A percentile compares a stretch with the other conserved stretches of the same genome.
These are phyloP conservation scores for Dipus sagitta DNA, from an alignment of 2,797 vertebrate species.

Conservation along the genomic window DNA sequence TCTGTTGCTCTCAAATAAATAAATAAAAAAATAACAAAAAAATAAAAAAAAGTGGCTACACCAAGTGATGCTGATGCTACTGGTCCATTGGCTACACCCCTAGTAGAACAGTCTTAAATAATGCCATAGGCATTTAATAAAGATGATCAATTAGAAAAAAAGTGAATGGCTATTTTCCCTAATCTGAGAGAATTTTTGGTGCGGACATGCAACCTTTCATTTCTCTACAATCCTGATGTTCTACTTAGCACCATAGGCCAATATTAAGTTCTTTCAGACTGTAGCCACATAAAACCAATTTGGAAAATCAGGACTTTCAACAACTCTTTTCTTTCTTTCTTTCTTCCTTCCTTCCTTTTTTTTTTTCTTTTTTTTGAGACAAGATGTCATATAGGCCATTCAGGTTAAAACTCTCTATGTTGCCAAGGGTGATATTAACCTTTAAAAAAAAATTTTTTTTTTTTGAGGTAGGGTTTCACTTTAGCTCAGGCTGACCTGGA, in stretches of 20 bases:
- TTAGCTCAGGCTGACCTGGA: neutral
- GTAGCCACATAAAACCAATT: slow-evolving; percentile 12
- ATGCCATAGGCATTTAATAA: neutral
- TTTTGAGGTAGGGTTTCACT: neutral
- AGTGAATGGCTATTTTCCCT: neutral
- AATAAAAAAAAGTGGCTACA: neutral
- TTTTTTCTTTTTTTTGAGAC: neutral
- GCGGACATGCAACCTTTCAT: neutral
- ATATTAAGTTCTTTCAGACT: slow-evolving; percentile 15
- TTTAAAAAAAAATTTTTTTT: neutral
- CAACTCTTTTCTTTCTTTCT: neutral
- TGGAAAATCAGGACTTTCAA: slow-evolving; percentile 25
- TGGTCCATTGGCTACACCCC: neutral
- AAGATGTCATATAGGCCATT: neutral
- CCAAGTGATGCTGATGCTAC: neutral
- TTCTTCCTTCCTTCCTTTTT: no score
- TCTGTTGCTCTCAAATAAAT: no score
- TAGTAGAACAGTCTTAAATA: no score
- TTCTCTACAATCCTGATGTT: neutral
- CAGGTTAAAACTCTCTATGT: neutral
- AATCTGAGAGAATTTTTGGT: neutral
- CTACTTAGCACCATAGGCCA: neutral
- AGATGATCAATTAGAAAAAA: neutral
- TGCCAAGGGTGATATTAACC: neutral
- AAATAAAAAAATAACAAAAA: no score